Percentiles rank a stretch among this genome's conserved stretches.
phyloP scores from a whole-genome alignment of 2,113 vertebrate species.

The Cercopithecus mona region DNA sequence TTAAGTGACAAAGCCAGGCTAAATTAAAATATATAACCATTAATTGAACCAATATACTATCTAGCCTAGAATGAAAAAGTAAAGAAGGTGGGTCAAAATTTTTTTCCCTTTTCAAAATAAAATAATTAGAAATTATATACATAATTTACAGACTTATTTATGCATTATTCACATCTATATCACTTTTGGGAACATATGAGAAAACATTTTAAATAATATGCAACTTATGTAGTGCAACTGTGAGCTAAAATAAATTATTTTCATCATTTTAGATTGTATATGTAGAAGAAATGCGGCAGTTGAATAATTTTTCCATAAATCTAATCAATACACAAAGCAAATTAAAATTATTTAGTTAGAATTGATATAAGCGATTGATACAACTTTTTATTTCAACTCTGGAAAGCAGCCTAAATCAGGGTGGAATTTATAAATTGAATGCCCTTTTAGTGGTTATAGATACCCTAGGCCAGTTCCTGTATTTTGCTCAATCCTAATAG shows the following conservation, averaged over 20 bases:
- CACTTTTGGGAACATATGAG: neutral
- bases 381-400: slow-evolving; percentile 42
- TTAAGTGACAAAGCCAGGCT: neutral
- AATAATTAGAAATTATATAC: neutral
- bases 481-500: neutral
- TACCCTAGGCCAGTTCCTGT: neutral
- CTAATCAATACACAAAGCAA: neutral
- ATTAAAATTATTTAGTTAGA: slow-evolving; percentile 26
- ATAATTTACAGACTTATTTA: neutral
- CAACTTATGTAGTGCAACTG: neutral
- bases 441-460: neutral
- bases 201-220: neutral
- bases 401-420: neutral
- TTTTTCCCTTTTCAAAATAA: neutral
- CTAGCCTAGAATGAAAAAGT: neutral
- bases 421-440: slow-evolving; percentile 13
- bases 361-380: neutral
- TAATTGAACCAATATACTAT: neutral
- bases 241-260: neutral
- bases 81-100: rapidly evolving
- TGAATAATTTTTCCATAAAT: slow-evolving; percentile 22
- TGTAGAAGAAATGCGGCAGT: neutral
- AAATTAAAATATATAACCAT: neutral
- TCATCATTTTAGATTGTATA: neutral
- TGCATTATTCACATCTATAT: neutral